Base-by-base conservation (phyloP, 2,113 vertebrate genomes). In the Lagopus leucura region DNA sequence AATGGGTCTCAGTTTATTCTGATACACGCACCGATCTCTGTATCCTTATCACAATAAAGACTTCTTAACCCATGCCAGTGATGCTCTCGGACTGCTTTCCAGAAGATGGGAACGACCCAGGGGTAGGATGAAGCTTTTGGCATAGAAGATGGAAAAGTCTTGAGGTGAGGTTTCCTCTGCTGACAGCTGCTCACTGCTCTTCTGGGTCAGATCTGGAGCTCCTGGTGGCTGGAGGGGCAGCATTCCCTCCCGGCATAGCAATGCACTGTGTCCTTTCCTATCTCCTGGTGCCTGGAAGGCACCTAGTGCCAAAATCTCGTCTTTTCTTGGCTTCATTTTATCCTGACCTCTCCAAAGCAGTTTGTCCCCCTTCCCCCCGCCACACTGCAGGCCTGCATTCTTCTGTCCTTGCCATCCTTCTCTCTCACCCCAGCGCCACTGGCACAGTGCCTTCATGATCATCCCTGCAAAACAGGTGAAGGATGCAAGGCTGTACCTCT, bases 21-120 rank as follows among this genome's bases (percentile, higher is more conserved):
- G 47, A 76, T 72, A 66, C 77, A 86, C 52, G 13, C 76, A 73
- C 47, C 80, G 48, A 66, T 54, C 42, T 94, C 83, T 86, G 86
- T 90, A 94, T 81, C 40, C 50, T 91, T 95, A 95, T 87, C 85
- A 66, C 84, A 96, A 89, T 93, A 95, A 97, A 97, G 73, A 85
- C 66, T 70, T 91, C 57, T 90, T 75, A 87, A 95, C 55, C 27
- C 6, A 79, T 6, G 72, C 72, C 55, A 83, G 74, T 48, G 70
- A 66, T 61, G 65, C 90, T 93, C 89, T 67, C 1, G 3, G 5
- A 8, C 82, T 92, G n/a, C 89, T 92, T 95, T 88, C n/a, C 63
- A 76, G 72, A 81, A 79, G 42, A 80, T 20, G 50, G 38, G 69
- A 91, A 20, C 47, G 77, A 5, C 6, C 69, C 89, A 82, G 7